Conservation (phyloP, 2,888 invertebrate species). For the Allygus modestus region DNA sequence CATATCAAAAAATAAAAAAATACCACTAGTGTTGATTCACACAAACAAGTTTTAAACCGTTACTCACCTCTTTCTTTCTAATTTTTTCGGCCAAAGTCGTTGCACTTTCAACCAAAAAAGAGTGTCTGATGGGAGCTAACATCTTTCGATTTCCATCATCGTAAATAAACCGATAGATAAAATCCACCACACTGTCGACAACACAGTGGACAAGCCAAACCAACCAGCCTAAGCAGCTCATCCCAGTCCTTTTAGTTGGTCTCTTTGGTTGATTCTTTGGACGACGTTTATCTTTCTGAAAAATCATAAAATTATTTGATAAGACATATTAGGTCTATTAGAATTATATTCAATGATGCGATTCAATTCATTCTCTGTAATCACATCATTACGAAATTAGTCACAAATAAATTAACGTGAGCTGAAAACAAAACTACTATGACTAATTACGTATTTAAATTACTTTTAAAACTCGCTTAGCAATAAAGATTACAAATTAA, state of each 20-base stretch:
- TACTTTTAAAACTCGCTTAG: too few relatives aligned
- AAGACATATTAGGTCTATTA: too few relatives aligned
- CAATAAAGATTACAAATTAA: too few relatives aligned
- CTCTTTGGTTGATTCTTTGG: slow-evolving; percentile 19
- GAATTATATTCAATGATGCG: too few relatives aligned
- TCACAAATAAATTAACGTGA: too few relatives aligned
- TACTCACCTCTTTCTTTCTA: slow-evolving; percentile 74
- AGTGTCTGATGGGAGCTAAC: slow-evolving; percentile 74
- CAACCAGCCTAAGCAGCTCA: slow-evolving; percentile 26
- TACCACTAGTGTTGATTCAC: too few relatives aligned
- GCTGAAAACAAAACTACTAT: too few relatives aligned
- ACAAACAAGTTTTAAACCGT: too few relatives aligned
- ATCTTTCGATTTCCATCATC: slow-evolving; percentile 69
- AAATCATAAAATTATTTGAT: not conserved
- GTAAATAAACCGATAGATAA: slow-evolving; percentile 67
- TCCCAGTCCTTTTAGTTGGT: slow-evolving; percentile 31
- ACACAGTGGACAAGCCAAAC: slow-evolving; percentile 34
- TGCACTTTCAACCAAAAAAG: slow-evolving; percentile 81
- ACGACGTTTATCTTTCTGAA: slow-evolving; percentile 40
- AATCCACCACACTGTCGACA: slow-evolving; percentile 68
- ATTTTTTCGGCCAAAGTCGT: slow-evolving; percentile 83
- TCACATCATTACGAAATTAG: too few relatives aligned
- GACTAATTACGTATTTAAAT: too few relatives aligned
- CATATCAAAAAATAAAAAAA: too few relatives aligned
- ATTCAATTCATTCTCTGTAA: too few relatives aligned